Evolutionary conservation across 2,888 invertebrate genomes (phyloP), one percentile per base, ranked within the genome.

Genomic region (Anthophora plumipes): DNA sequence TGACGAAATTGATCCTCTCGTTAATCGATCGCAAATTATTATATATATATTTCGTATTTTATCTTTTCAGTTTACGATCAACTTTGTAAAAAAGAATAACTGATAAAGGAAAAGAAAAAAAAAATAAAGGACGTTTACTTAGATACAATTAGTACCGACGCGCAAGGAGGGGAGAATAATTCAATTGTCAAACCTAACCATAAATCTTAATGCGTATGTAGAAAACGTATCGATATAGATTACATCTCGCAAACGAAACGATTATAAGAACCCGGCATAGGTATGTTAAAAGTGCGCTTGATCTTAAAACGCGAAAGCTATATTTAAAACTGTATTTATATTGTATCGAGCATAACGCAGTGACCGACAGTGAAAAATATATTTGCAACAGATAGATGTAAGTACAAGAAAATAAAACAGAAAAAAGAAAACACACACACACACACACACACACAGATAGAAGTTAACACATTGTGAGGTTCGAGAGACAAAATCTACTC

Each of bases 351-450:
- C 41, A 46, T 54, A 46, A 73, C 12, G 43, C 46, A 46, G n/a
- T 54, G 48, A 57, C 12, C n/a, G 50, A n/a, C 22, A 70, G 41
- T 54, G 54, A 48, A 48, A n/a, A 12, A 54, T 66, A 54, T 60
- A 66, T 48, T 79, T 66, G 60, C 66, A 66, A 22, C 52, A n/a
- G n/a, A 41, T 69, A 82, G 64, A n/a, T 25, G 54, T 80, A 73
- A 69, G 59, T 57, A 66, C 41, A 25, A 52, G 52, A 43, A n/a
- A 52, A 22, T 60, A 52, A 64, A 46, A 20, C 25, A 52, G 41
- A 70, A 22, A 59, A 12, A 17, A 11, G 25, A 55, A 37, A n/a
- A n/a, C n/a, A n/a, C n/a, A n/a, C n/a, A n/a, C n/a, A n/a, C n/a
- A n/a, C n/a, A n/a, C n/a, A n/a, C n/a, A n/a, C n/a, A n/a, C n/a